Evolutionary conservation across 2,888 invertebrate genomes (phyloP).

Genomic region (Camptogramma bilineatum): DNA sequence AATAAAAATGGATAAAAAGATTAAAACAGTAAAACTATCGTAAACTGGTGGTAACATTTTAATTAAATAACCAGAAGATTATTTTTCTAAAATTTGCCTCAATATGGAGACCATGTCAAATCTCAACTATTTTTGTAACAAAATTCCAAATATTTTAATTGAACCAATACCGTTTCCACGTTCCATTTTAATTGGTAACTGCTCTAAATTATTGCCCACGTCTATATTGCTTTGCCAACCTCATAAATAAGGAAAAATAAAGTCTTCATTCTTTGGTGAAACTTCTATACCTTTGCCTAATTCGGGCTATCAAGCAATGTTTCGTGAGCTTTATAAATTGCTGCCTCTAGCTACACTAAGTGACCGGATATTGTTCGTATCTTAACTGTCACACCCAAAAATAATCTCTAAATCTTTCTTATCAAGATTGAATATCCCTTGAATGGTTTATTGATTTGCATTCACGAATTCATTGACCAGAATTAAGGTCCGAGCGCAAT

Average conservation of each 20-base stretch:
- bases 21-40: neutral
- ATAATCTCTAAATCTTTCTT: conserved; percentile 34
- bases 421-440: conserved; percentile 46
- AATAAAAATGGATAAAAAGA: too few relatives aligned
- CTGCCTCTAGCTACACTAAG: conserved; percentile 73
- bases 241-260: conserved; percentile 63
- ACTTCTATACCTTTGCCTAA: conserved; percentile 72
- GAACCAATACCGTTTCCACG: conserved; percentile 38
- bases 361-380: conserved; percentile 77
- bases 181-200: conserved; percentile 37
- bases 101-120: conserved; percentile 29
- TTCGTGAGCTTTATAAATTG: conserved; percentile 78
- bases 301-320: conserved; percentile 73
- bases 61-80: neutral
- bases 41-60: neutral
- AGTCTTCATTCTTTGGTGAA: conserved; percentile 66
- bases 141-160: conserved; percentile 37
- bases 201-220: conserved; percentile 42
- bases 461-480: conserved; percentile 80
- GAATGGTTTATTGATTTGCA: conserved; percentile 62
- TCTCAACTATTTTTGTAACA: conserved; percentile 26
- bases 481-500: conserved; percentile 78
- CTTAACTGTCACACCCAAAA: conserved; percentile 24
- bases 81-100: conserved; percentile 3
- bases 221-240: conserved; percentile 45